These are phyloP conservation scores for Anastrepha ludens DNA, from an alignment of 1,140 invertebrate species.

Conservation along the genomic window DNA sequence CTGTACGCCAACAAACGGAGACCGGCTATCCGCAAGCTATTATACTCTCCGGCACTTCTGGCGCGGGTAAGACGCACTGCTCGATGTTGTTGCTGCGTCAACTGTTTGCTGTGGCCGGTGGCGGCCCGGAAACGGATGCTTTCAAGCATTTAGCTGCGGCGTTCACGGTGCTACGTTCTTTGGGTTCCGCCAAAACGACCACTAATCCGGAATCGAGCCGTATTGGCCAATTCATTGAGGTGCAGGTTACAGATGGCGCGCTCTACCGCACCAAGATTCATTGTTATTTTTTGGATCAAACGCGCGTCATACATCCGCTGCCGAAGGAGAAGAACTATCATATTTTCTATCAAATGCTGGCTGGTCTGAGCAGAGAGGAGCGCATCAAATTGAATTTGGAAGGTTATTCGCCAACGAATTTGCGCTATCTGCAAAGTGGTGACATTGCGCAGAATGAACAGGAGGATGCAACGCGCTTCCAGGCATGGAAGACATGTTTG, in stretches of 20 bases:
- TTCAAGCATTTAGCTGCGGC: conserved; percentile 96
- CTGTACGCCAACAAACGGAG: conserved; percentile 93
- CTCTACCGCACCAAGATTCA: conserved; percentile 96
- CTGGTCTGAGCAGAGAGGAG: conserved; percentile 90
- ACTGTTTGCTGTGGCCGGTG: conserved; percentile 93
- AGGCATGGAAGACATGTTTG: conserved; percentile 92
- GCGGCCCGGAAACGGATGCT: conserved; percentile 95
- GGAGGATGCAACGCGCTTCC: conserved; percentile 86
- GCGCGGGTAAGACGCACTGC: conserved; percentile 95
- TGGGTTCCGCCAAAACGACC: conserved; percentile 92
- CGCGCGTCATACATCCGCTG: conserved; percentile 89
- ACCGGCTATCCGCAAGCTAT: conserved; percentile 96
- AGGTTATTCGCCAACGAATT: conserved; percentile 86
- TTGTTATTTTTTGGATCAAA: conserved; percentile 94
- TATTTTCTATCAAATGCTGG: conserved; percentile 98
- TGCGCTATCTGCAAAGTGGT: conserved; percentile 86
- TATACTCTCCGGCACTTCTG: conserved; percentile 92
- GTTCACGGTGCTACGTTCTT: conserved; percentile 92
- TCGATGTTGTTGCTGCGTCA: conserved; percentile 93
- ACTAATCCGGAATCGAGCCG: conserved; percentile 95
- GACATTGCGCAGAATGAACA: conserved; percentile 84
- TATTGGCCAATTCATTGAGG: conserved; percentile 97
- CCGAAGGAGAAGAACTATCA: conserved; percentile 96
- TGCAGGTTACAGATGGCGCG: conserved; percentile 96
- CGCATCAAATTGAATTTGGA: conserved; percentile 89